These are phyloP conservation scores for Pristionchus japonicus DNA, from an alignment of 2,888 invertebrate genomes.

Conservation along the genomic window DNA sequence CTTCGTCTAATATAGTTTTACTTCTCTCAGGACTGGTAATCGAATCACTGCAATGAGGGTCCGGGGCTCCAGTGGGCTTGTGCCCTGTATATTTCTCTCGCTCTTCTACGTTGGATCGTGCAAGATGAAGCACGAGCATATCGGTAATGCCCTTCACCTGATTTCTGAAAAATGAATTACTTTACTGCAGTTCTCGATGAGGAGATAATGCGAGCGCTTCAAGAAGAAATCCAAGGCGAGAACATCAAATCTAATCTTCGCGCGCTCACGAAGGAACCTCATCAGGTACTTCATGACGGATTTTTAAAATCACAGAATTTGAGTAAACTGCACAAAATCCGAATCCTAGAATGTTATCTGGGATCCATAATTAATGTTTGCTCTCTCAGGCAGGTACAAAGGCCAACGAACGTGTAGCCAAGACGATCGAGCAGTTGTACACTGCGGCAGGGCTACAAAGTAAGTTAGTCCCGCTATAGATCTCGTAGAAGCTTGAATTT, in stretches of 20 bases:
- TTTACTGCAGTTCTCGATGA: not conserved
- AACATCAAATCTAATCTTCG: conserved; percentile 60
- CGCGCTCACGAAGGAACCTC: conserved; percentile 33
- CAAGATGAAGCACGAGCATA: not conserved
- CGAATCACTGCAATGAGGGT: not conserved
- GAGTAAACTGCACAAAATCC: not conserved
- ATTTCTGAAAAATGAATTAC: not conserved
- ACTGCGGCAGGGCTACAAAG: conserved; percentile 66
- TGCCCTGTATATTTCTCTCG: not conserved
- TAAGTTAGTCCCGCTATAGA: conserved; percentile 7
- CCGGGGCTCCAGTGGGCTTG: not conserved
- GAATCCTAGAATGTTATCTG: not conserved
- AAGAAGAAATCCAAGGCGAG: conserved; percentile 57
- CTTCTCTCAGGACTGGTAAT: not conserved
- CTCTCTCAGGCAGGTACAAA: conserved; percentile 51
- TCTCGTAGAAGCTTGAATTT: not conserved
- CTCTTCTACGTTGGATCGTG: not conserved
- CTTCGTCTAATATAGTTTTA: not conserved
- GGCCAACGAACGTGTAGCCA: conserved; percentile 68
- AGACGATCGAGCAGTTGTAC: conserved; percentile 67
- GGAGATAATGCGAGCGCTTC: conserved; percentile 1
- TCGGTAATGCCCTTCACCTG: not conserved
- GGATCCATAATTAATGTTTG: not conserved
- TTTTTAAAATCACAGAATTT: not conserved
- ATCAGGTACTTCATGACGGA: conserved; percentile 49